A percentile compares a stretch with the other conserved stretches of the same genome.
These are phyloP conservation scores for Phrynocephalus guinanensis DNA, from an alignment of 2,797 vertebrate genomes.

Conservation along the genomic window DNA sequence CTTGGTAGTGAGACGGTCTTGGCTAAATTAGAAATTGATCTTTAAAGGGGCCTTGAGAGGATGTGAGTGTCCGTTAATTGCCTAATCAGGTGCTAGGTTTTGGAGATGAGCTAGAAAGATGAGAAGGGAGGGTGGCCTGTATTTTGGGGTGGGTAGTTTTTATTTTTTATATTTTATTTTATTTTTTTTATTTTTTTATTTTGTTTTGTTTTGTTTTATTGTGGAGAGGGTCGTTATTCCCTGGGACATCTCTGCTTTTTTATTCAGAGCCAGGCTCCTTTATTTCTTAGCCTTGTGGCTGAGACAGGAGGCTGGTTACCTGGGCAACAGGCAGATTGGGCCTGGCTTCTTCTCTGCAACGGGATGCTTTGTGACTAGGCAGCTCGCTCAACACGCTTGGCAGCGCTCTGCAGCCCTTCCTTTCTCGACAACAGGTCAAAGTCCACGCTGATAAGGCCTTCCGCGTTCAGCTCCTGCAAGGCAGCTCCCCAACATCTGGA, in stretches of 20 bases:
- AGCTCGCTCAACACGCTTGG: too few relatives aligned
- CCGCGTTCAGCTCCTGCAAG: constrained; percentile 31
- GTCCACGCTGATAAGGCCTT: constrained; percentile 60
- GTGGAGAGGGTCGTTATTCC: neutral
- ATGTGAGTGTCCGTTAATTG: constrained; percentile 4
- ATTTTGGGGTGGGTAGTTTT: neutral
- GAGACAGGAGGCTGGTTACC: constrained; percentile 53
- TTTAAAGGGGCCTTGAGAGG: constrained; percentile 34
- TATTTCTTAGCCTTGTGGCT: neutral
- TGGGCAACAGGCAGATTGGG: constrained; percentile 26
- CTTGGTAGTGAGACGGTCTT: neutral
- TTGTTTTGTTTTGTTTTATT: neutral
- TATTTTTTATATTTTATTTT: too few relatives aligned
- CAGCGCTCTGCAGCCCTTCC: neutral
- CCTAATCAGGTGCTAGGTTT: accelerated
- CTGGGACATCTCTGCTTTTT: neutral
- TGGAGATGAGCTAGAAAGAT: neutral
- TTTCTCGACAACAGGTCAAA: constrained; percentile 56
- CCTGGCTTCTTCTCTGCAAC: constrained; percentile 32
- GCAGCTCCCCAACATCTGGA: constrained; percentile 26
- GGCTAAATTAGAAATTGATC: constrained; percentile 44
- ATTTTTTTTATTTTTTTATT: too few relatives aligned
- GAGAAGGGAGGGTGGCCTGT: constrained; percentile 16
- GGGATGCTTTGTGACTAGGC: neutral
- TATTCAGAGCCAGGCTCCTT: accelerated